These are phyloP conservation scores for Alcis repandata DNA, from an alignment of 2,888 invertebrate species.

Conservation along the genomic window DNA sequence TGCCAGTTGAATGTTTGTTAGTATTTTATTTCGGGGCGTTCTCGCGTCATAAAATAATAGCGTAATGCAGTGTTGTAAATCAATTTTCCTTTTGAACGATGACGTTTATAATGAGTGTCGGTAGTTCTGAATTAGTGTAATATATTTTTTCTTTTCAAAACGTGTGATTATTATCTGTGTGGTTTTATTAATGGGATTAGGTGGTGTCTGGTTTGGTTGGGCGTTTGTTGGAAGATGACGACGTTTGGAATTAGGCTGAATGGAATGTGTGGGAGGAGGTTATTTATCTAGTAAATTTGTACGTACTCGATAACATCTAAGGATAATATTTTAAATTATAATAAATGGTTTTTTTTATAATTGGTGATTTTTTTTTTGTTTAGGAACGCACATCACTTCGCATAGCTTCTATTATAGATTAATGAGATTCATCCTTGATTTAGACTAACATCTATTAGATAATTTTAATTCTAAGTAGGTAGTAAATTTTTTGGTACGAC, in stretches of 20 bases:
- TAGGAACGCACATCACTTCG: too few relatives aligned
- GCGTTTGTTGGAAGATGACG: conserved; percentile 37
- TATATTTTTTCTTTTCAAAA: conserved; percentile 64
- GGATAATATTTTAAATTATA: too few relatives aligned
- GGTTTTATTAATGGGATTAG: conserved; percentile 65
- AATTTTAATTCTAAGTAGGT: too few relatives aligned
- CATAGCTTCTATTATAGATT: too few relatives aligned
- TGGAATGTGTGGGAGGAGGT: conserved; percentile 28
- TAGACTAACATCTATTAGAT: too few relatives aligned
- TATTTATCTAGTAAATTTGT: conserved; percentile 25
- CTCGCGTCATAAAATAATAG: conserved; percentile 85
- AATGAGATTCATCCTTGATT: too few relatives aligned
- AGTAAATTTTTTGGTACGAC: too few relatives aligned
- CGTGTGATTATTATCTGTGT: conserved; percentile 68
- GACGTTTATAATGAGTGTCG: conserved; percentile 81
- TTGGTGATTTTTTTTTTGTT: too few relatives aligned
- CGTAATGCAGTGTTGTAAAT: conserved; percentile 84
- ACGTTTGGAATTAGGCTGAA: conserved; percentile 11
- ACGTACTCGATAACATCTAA: too few relatives aligned
- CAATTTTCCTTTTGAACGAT: conserved; percentile 83
- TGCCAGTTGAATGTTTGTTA: conserved; percentile 85
- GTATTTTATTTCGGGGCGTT: conserved; percentile 86
- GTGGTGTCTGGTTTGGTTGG: conserved; percentile 44
- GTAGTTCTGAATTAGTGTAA: conserved; percentile 76
- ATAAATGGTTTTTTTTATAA: too few relatives aligned